phyloP scores from a whole-genome alignment of 2,797 vertebrate species.

The Bucorvus abyssinicus region DNA sequence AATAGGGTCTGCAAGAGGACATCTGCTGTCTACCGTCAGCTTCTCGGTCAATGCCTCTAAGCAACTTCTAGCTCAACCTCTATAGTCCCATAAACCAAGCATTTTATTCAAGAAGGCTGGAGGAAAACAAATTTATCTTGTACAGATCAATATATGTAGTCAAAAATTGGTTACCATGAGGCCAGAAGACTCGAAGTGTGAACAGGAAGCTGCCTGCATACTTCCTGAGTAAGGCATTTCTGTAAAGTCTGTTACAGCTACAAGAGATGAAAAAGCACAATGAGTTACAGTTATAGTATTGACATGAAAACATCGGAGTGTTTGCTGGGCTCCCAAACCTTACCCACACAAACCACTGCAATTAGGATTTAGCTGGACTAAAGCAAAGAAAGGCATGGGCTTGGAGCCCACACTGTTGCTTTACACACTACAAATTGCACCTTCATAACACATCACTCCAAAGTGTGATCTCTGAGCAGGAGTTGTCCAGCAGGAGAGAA shows the following conservation, averaged over 20 bases:
- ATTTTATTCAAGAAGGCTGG: not conserved
- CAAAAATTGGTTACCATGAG: conserved; percentile 57
- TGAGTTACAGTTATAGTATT: not conserved
- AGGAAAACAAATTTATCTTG: not conserved
- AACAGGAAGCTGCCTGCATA: conserved; percentile 2
- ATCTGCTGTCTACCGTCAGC: not conserved
- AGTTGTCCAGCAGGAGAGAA: not conserved
- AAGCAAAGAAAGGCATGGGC: not conserved
- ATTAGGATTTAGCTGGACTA: not conserved
- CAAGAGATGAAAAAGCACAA: conserved; percentile 47
- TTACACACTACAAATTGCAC: not conserved
- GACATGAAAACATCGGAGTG: not conserved
- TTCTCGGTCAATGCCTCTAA: not conserved
- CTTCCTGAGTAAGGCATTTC: conserved; percentile 34
- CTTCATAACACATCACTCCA: not conserved
- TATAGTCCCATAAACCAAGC: not conserved
- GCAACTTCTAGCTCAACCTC: not conserved
- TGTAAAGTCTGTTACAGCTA: conserved; percentile 52
- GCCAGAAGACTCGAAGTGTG: conserved; percentile 46
- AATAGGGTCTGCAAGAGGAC: not conserved
- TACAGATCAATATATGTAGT: not conserved
- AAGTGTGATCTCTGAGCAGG: not conserved
- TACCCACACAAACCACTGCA: not conserved
- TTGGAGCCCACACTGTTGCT: not conserved
- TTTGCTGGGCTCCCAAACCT: not conserved